phyloP scores from a whole-genome alignment of 35 echinoderm and acorn worm genomes.

The Lytechinus pictus region DNA sequence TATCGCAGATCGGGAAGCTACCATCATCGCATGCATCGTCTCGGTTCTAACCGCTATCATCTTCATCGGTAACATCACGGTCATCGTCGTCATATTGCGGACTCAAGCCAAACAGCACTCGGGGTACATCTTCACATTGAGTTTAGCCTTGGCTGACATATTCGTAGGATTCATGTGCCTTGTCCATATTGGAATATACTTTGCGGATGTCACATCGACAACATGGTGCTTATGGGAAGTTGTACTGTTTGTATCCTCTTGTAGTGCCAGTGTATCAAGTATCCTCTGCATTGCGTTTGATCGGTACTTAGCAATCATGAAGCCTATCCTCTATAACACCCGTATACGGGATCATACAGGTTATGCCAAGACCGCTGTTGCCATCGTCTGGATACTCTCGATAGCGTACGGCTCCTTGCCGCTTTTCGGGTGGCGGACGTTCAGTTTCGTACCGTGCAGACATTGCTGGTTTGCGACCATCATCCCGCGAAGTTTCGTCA shows the following conservation, averaged over 20 bases:
- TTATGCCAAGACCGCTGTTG: constrained; percentile 26
- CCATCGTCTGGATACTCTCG: constrained; percentile 44
- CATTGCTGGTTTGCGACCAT: constrained; percentile 52
- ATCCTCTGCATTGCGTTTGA: constrained; percentile 74
- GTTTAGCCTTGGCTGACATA: constrained; percentile 60
- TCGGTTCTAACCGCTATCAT: constrained; percentile 45
- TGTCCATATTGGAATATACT: constrained; percentile 20
- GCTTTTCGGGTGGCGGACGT: constrained; percentile 50
- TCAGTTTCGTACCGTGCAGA: constrained; percentile 13
- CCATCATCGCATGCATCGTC: background rate
- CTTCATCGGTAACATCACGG: constrained; percentile 49
- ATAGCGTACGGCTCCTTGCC: constrained; percentile 53
- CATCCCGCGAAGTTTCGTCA: constrained; percentile 34
- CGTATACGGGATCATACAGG: background rate
- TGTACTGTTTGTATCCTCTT: constrained; percentile 23
- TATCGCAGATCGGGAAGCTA: constrained; percentile 14
- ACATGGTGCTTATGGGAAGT: constrained; percentile 56
- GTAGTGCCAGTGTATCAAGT: constrained; percentile 64
- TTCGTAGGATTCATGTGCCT: constrained; percentile 66
- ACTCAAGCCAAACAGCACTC: constrained; percentile 52
- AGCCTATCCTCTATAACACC: constrained; percentile 55
- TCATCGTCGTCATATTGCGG: constrained; percentile 47
- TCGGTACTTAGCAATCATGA: constrained; percentile 70
- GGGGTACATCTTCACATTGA: constrained; percentile 58
- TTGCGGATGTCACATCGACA: background rate